A percentile compares a stretch with the other conserved stretches of the same genome.
Conservation (phyloP, 2,888 invertebrate species). For the Dorcus hopei region DNA sequence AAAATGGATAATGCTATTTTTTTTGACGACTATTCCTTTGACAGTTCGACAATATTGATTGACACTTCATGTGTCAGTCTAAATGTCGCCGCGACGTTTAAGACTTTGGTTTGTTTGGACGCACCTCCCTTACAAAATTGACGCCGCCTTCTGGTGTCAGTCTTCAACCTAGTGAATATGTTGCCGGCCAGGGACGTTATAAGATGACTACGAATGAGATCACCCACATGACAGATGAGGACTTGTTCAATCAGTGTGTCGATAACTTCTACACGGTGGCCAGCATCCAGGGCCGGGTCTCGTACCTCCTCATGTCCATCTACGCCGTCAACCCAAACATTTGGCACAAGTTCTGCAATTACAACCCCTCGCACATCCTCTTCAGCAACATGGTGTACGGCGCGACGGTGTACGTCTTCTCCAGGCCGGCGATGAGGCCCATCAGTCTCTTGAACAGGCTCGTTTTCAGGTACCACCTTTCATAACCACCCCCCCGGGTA, state of each 20-base stretch:
- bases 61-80: no score
- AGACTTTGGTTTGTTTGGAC: no score
- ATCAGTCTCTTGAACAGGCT: slow-evolving; percentile 26
- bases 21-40: no score
- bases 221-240: slow-evolving; percentile 19
- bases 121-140: no score
- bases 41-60: no score
- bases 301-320: slow-evolving; percentile 44
- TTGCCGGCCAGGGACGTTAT: slow-evolving; percentile 6
- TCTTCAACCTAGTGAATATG: neutral
- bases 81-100: no score
- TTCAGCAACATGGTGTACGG: slow-evolving; percentile 35
- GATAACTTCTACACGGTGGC: slow-evolving; percentile 33
- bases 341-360: slow-evolving; percentile 27
- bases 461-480: slow-evolving; percentile 26
- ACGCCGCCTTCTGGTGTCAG: no score
- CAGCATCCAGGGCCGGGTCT: slow-evolving; percentile 39
- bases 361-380: slow-evolving; percentile 23
- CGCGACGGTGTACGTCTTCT: slow-evolving; percentile 26
- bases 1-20: neutral
- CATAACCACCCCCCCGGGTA: neutral
- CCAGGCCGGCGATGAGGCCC: slow-evolving; percentile 28
- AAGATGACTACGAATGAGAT: slow-evolving; percentile 16
- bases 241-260: slow-evolving; percentile 20
- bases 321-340: slow-evolving; percentile 39